These are phyloP conservation scores for Hippocampus barbouri DNA, from an alignment of 2,113 vertebrate species.

Conservation along the genomic window DNA sequence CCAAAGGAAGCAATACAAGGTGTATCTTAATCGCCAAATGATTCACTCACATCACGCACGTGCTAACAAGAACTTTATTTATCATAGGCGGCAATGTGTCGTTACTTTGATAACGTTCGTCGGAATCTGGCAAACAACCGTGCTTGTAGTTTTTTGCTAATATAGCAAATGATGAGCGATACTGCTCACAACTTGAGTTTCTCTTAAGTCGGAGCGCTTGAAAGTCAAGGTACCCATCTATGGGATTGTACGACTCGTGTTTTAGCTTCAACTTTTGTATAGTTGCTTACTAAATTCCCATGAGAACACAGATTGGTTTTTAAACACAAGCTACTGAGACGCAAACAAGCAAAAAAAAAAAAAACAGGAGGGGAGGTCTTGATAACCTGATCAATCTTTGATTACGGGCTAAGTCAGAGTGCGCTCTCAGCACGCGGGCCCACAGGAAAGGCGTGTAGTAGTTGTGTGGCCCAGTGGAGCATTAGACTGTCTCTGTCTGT, in stretches of 20 bases:
- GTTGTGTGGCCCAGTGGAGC: conserved; percentile 71
- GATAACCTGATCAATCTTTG: conserved; percentile 4
- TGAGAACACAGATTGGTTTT: background rate
- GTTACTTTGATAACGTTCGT: too few relatives aligned
- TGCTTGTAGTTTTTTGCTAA: too few relatives aligned
- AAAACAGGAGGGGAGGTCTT: background rate
- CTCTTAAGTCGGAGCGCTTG: background rate
- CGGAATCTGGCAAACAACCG: too few relatives aligned
- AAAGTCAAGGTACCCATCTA: background rate
- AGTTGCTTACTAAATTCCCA: background rate
- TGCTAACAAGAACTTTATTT: too few relatives aligned
- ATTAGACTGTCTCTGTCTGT: conserved; percentile 63
- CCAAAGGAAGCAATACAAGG: too few relatives aligned
- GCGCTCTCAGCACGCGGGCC: conserved; percentile 34
- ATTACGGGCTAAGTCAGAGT: conserved; percentile 20
- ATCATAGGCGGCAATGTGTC: too few relatives aligned
- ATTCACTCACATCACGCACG: too few relatives aligned
- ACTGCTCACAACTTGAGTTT: too few relatives aligned
- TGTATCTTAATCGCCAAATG: too few relatives aligned
- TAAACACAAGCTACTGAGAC: background rate
- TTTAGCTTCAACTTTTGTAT: background rate
- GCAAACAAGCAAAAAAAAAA: background rate
- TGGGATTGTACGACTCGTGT: background rate
- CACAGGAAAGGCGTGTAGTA: conserved; percentile 43
- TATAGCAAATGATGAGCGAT: too few relatives aligned